Evolutionary conservation across 2,888 invertebrate species (phyloP), one percentile per base, ranked within the genome.

Genomic region (Hyppa rectilinea): DNA sequence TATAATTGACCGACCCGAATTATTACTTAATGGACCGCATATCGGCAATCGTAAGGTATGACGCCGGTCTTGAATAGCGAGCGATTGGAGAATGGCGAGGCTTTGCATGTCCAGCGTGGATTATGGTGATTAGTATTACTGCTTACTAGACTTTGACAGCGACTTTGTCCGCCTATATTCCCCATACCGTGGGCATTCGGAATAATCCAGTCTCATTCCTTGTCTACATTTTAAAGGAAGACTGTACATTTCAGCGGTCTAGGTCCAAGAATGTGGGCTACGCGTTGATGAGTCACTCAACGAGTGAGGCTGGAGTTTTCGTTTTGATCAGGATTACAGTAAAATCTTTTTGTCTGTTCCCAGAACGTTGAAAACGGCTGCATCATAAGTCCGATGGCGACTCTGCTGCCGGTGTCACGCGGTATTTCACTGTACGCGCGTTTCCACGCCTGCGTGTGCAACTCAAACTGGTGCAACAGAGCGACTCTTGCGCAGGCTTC

Each of bases 361-460:
- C 89, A 95, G 95, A 78, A 85, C 49, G 71, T 91, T 0, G 89
- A 92, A 0, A 87, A 92, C 59, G 94, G 93, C 5, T 95, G 95
- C 78, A 89, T 94, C 14, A 85, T 88, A 17, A 93, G 92, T 29
- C 94, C 95, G 0, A 89, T 92, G 88, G 93, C 95, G 0, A 89
- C 94, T 0, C 83, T 94, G 0, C 86, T 93, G 6, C 94, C 95
- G 0, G 82, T 95, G 4, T 93, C 94, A 0, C 87, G 94, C 5
- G 92, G 91, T 2, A 84, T 94, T 0, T 95, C 95, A 0, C 87
- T 95, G 20, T 95, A 88, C 83, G 92, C 94, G 1, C 88, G 94
- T 1, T 93, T 94, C 85, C 92, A 93, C 77, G 93, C 91, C 2
- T 95, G 95, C 85, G 95, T 95, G 9, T 95, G 95, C 63, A 88